phyloP scores from a whole-genome alignment of 2,113 vertebrate genomes.

The Ardeotis arabs region DNA sequence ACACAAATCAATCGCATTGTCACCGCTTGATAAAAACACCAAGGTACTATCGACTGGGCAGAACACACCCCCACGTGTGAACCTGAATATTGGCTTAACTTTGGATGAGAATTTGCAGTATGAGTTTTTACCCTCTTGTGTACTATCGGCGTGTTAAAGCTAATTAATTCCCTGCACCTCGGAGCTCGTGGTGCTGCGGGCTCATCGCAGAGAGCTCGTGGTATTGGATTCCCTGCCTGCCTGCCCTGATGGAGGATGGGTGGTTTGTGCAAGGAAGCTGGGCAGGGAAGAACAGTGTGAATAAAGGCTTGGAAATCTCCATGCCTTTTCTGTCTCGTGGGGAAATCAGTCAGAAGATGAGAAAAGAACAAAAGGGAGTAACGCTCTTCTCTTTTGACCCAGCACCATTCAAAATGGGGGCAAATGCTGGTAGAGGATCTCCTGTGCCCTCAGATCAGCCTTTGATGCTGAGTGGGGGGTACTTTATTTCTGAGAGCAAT shows the following conservation, averaged over 20 bases:
- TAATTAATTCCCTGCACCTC: background rate
- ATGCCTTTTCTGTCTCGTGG: background rate
- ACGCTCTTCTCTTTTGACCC: background rate
- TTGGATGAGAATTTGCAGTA: background rate
- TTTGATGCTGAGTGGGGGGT: background rate
- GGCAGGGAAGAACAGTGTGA: background rate
- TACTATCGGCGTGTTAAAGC: background rate
- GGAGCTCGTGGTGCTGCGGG: accelerated
- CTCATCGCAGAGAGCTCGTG: background rate
- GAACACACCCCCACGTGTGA: accelerated
- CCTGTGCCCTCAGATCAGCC: background rate
- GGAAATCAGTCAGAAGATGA: background rate
- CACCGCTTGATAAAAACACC: background rate
- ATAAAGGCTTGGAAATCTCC: background rate
- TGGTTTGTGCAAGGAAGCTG: background rate
- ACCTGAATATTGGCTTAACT: background rate
- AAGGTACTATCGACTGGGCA: background rate
- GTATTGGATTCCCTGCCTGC: background rate
- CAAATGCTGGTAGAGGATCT: background rate
- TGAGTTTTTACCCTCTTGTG: background rate
- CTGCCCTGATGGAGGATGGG: background rate
- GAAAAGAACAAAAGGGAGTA: background rate
- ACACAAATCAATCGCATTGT: background rate
- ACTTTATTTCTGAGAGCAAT: background rate
- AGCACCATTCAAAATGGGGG: background rate